Percentiles rank a stretch among this genome's conserved stretches.
Conservation (phyloP, 2,888 invertebrate genomes). For the Drosophila koepferae region DNA sequence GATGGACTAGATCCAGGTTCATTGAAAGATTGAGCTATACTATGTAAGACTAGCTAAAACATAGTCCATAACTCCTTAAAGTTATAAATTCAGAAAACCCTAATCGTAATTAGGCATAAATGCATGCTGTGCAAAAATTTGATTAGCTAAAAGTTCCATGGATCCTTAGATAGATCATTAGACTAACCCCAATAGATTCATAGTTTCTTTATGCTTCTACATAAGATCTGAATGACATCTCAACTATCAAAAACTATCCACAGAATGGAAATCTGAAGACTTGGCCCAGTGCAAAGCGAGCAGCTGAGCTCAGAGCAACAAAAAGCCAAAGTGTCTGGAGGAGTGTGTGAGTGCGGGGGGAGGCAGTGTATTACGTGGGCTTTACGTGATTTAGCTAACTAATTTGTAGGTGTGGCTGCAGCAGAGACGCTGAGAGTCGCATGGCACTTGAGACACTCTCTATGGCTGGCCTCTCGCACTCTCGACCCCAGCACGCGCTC, state of each 20-base stretch:
- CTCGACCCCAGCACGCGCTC: constrained; percentile 57
- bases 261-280: neutral
- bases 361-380: constrained; percentile 1
- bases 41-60: neutral
- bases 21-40: neutral
- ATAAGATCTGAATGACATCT: too few species aligned
- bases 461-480: constrained; percentile 21
- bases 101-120: too few species aligned
- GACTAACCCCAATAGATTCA: too few species aligned
- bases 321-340: neutral
- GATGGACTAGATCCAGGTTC: neutral
- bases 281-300: neutral
- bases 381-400: constrained; percentile 48
- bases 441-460: neutral
- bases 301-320: neutral
- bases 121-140: too few species aligned
- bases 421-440: neutral
- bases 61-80: neutral
- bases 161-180: too few species aligned
- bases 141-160: too few species aligned
- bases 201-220: too few species aligned
- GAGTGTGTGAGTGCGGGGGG: neutral
- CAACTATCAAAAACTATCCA: too few species aligned
- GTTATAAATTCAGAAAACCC: too few species aligned
- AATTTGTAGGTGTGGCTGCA: constrained; percentile 59